Evolutionary conservation across 2,113 vertebrate genomes (phyloP), one percentile per base, ranked within the genome.

Genomic region (Spheniscus mendiculus): DNA sequence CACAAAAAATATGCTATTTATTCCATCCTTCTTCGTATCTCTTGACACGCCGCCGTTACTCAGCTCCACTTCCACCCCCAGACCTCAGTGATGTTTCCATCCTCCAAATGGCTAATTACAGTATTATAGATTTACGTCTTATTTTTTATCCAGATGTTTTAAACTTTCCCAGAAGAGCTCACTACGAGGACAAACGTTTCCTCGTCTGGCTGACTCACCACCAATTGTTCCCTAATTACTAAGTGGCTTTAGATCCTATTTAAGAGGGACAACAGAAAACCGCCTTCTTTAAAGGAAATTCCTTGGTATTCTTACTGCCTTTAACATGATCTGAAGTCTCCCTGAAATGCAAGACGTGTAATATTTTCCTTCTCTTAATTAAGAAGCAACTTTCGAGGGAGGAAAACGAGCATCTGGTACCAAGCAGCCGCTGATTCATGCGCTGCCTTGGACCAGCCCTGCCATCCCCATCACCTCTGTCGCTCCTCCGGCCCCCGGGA

Each of bases 151-250:
- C 94, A 80, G 79, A 70, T 73, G 83, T 82, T 95, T 89, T 72
- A 21, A 86, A 56, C 44, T 53, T 49, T 26, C 65, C 71, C 72
- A 88, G 78, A 32, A 21, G 58, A 25, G 70, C 76, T 44, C 52
- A 26, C 1, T 1, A 5, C 5, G 1, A 81, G 77, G 67, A 83
- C 42, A 36, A 15, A 70, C 58, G 72, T 27, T 12, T 70, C 90
- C 90, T 73, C 8, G 4, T 14, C 89, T 74, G 85, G 77, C 79
- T 73, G 72, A 66, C 73, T 95, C 70, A 11, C 74, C 93, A 61
- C n/a, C 30, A 8, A 95, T 83, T 93, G 90, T 94, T 92, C 65
- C 66, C 74, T 58, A 62, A 92, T 95, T 96, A 83, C 10, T 9
- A 32, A 42, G 42, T 2, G 30, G 53, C 84, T 93, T 81, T 34